phyloP scores from a whole-genome alignment of 2,113 vertebrate genomes.

The Caranx melampygus region DNA sequence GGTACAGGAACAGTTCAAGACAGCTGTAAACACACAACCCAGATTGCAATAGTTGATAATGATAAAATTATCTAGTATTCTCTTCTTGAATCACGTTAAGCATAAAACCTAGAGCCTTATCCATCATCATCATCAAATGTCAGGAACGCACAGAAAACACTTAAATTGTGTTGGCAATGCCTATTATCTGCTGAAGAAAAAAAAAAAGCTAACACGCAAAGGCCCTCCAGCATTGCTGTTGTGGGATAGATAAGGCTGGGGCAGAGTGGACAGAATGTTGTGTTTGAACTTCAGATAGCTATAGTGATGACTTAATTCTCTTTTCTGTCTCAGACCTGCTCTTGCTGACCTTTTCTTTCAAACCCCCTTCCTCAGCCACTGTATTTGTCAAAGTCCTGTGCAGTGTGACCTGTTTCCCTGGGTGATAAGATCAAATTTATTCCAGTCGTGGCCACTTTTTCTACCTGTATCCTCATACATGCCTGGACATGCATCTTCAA shows the following conservation, averaged over 20 bases:
- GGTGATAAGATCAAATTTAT: conserved; percentile 68
- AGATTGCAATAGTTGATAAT: not conserved
- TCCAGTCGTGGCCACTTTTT: conserved; percentile 36
- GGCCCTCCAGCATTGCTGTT: conserved; percentile 33
- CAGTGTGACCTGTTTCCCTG: conserved; percentile 45
- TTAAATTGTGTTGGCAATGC: conserved; percentile 4
- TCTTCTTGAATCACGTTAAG: not conserved
- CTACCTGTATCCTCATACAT: conserved; percentile 15
- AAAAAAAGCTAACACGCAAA: conserved; percentile 31
- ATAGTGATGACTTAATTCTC: conserved; percentile 70
- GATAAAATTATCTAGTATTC: not conserved
- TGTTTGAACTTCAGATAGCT: conserved; percentile 68
- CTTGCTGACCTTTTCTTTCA: conserved; percentile 74
- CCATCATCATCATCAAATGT: conserved; percentile 34
- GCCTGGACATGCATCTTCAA: conserved; percentile 8
- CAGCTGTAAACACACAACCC: not conserved
- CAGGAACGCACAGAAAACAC: conserved; percentile 35
- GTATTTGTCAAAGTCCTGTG: conserved; percentile 69
- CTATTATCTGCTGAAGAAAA: conserved; percentile 32
- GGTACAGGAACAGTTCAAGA: not conserved
- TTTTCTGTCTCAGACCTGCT: conserved; percentile 62
- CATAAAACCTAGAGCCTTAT: conserved; percentile 20
- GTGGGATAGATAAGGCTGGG: conserved; percentile 54
- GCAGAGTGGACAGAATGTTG: conserved; percentile 42
- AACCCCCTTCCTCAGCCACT: conserved; percentile 61